Evolutionary conservation across 2,797 vertebrate genomes (phyloP).

Genomic region (Catharus ustulatus): DNA sequence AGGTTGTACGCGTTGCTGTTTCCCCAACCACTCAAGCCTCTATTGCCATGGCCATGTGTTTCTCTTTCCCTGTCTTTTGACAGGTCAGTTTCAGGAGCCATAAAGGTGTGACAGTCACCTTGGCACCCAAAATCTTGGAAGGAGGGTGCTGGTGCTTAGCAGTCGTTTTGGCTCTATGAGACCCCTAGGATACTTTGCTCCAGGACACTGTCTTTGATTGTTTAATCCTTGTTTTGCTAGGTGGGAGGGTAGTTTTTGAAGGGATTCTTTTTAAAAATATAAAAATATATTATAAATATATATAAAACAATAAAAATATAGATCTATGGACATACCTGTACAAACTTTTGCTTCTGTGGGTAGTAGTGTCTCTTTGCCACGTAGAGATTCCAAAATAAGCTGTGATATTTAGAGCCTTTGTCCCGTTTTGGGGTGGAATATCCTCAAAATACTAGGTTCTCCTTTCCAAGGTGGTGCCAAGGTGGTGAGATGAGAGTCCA

Average conservation of each 20-base stretch:
- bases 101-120: slow-evolving; percentile 5
- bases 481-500: background rate
- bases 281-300: slow-evolving; percentile 76
- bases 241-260: slow-evolving; percentile 62
- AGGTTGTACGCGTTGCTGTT: background rate
- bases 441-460: background rate
- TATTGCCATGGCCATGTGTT: rapidly evolving
- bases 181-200: slow-evolving; percentile 36
- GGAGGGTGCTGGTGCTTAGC: slow-evolving; percentile 3
- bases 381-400: background rate
- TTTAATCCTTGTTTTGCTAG: slow-evolving; percentile 70
- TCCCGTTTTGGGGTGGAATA: background rate
- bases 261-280: slow-evolving; percentile 74
- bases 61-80: slow-evolving; percentile 17
- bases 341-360: background rate
- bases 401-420: background rate
- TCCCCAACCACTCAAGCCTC: background rate
- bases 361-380: background rate
- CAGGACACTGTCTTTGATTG: slow-evolving; percentile 40
- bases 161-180: slow-evolving; percentile 26
- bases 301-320: slow-evolving; percentile 65
- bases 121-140: slow-evolving; percentile 33
- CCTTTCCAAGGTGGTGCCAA: background rate
- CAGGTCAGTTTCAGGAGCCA: slow-evolving; percentile 38
- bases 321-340: slow-evolving; percentile 61